Evolutionary conservation across 1,140 invertebrate genomes (phyloP).

Genomic region (Drosophila insularis): DNA sequence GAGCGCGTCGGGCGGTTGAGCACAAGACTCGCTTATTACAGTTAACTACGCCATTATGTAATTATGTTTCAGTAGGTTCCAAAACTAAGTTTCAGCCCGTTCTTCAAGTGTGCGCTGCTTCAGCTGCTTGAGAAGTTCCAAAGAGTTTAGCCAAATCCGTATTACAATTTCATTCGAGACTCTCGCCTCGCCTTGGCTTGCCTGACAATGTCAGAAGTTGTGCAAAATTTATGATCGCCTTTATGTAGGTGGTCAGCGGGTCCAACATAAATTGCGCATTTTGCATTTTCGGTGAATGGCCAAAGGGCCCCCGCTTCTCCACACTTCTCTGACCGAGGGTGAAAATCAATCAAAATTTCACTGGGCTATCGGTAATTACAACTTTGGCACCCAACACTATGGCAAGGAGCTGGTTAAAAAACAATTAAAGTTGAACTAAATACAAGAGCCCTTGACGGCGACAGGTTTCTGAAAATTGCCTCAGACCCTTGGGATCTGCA

Average conservation of each 20-base stretch:
- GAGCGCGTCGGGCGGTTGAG: slow-evolving; percentile 44
- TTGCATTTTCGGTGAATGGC: slow-evolving; percentile 20
- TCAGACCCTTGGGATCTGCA: neutral
- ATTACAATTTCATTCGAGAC: neutral
- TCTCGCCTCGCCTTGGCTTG: neutral
- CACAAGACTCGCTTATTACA: slow-evolving; percentile 79
- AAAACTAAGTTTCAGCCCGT: slow-evolving; percentile 16
- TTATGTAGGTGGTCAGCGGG: slow-evolving; percentile 44
- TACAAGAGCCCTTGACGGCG: slow-evolving; percentile 31
- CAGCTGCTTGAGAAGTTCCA: slow-evolving; percentile 51
- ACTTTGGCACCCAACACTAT: slow-evolving; percentile 26
- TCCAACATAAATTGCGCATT: slow-evolving; percentile 37
- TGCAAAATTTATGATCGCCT: slow-evolving; percentile 33
- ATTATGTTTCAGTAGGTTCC: slow-evolving; percentile 62
- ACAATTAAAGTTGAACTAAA: slow-evolving; percentile 80
- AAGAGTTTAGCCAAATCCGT: slow-evolving; percentile 24
- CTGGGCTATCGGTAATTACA: slow-evolving; percentile 56
- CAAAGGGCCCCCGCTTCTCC: neutral
- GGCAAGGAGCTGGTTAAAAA: slow-evolving; percentile 64
- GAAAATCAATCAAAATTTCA: slow-evolving; percentile 77
- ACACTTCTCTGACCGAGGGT: neutral
- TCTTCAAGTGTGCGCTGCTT: slow-evolving; percentile 48
- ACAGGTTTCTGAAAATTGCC: slow-evolving; percentile 54
- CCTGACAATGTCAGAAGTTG: neutral
- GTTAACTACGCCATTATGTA: slow-evolving; percentile 79